These are phyloP conservation scores for Phasianus colchicus DNA, from an alignment of 2,113 vertebrate genomes.

Conservation along the genomic window DNA sequence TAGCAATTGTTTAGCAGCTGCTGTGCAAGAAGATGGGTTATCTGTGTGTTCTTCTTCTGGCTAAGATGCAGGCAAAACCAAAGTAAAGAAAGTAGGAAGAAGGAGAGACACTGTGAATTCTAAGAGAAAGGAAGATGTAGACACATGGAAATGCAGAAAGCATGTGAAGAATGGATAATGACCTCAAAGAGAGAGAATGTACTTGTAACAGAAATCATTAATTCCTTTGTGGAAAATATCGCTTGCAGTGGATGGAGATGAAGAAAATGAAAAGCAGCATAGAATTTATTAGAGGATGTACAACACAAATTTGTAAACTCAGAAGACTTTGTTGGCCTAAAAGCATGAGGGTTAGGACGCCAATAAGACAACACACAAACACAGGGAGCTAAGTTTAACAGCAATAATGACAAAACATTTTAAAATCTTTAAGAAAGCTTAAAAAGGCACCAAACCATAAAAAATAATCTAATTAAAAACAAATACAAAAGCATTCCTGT, in stretches of 20 bases:
- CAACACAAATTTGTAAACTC: not conserved
- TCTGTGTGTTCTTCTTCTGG: not conserved
- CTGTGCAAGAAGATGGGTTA: not conserved
- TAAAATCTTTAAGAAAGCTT: not conserved
- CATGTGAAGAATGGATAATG: not conserved
- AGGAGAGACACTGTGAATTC: not conserved
- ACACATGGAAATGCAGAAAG: not conserved
- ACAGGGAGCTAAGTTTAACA: not conserved
- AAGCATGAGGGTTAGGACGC: not conserved
- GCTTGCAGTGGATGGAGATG: not conserved
- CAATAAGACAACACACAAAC: not conserved
- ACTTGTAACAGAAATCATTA: not conserved
- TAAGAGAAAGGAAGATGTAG: not conserved
- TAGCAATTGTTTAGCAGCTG: not conserved
- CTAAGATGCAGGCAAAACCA: not conserved
- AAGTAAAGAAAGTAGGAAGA: not conserved
- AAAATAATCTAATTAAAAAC: not conserved
- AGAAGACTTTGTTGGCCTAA: not conserved
- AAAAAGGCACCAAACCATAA: not conserved
- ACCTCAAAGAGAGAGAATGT: not conserved
- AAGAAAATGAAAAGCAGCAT: not conserved
- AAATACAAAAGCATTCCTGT: not conserved
- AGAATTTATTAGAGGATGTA: not conserved
- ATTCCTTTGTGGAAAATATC: not conserved
- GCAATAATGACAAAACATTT: not conserved